phyloP scores from a whole-genome alignment of 2,888 invertebrate genomes.

The Nowickia ferox region DNA sequence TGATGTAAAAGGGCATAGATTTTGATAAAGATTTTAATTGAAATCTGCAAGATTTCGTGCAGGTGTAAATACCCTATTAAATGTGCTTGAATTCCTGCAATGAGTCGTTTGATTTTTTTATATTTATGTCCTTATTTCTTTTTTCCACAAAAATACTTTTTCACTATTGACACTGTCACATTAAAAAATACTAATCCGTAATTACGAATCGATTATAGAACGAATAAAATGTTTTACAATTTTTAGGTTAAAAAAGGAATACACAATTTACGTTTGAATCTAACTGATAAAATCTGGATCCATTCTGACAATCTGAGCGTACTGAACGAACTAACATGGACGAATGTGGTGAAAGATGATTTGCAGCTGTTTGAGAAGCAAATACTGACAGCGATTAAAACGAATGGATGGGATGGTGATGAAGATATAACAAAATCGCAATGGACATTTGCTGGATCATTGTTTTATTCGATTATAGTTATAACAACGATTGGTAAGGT shows the following conservation, averaged over 20 bases:
- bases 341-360: constrained; percentile 87
- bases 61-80: too few species aligned
- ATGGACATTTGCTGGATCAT: constrained; percentile 94
- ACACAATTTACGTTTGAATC: constrained; percentile 88
- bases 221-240: neutral
- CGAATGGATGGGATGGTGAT: constrained; percentile 95
- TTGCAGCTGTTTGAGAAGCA: constrained; percentile 87
- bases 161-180: too few species aligned
- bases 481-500: constrained; percentile 95
- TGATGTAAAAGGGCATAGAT: too few species aligned
- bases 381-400: constrained; percentile 92
- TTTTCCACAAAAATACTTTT: too few species aligned
- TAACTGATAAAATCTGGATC: constrained; percentile 91
- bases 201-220: too few species aligned
- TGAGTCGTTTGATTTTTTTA: too few species aligned
- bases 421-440: constrained; percentile 87
- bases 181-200: too few species aligned
- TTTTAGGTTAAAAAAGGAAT: constrained; percentile 90
- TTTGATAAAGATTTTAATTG: too few species aligned
- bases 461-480: constrained; percentile 97
- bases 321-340: constrained; percentile 91
- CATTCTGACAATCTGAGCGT: constrained; percentile 85
- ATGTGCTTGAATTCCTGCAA: too few species aligned
- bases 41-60: too few species aligned
- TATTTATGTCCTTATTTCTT: too few species aligned